Evolutionary conservation across 2,113 vertebrate species (phyloP).

Genomic region (cattle (Bos taurus)): DNA sequence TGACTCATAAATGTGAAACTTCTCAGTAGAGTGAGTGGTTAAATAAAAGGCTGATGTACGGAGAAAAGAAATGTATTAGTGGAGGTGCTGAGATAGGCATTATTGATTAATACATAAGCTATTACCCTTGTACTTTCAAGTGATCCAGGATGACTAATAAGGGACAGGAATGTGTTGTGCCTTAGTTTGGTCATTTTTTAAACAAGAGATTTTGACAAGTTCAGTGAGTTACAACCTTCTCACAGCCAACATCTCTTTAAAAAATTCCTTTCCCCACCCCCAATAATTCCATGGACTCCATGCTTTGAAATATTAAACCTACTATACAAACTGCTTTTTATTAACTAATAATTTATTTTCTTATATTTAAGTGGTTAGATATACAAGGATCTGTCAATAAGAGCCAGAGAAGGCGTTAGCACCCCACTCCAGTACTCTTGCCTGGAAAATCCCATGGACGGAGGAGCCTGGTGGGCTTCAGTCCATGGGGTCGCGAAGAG

Average conservation of each 20-base stretch:
- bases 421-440: too few species aligned
- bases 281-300: not conserved
- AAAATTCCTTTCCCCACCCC: not conserved
- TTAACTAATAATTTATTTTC: not conserved
- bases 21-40: not conserved
- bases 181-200: not conserved
- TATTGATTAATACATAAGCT: conserved; percentile 6
- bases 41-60: conserved; percentile 2
- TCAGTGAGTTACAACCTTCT: not conserved
- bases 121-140: conserved; percentile 2
- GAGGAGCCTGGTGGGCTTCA: too few species aligned
- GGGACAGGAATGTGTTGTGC: not conserved
- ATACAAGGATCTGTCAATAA: not conserved
- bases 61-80: not conserved
- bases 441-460: too few species aligned
- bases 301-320: not conserved
- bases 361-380: not conserved
- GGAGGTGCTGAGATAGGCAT: not conserved
- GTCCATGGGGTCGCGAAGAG: too few species aligned
- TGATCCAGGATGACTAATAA: not conserved
- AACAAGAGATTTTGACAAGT: not conserved
- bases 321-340: not conserved
- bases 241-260: not conserved
- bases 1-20: not conserved
- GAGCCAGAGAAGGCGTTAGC: not conserved